phyloP scores from a whole-genome alignment of 2,888 invertebrate genomes.

The Agonum fuliginosum region DNA sequence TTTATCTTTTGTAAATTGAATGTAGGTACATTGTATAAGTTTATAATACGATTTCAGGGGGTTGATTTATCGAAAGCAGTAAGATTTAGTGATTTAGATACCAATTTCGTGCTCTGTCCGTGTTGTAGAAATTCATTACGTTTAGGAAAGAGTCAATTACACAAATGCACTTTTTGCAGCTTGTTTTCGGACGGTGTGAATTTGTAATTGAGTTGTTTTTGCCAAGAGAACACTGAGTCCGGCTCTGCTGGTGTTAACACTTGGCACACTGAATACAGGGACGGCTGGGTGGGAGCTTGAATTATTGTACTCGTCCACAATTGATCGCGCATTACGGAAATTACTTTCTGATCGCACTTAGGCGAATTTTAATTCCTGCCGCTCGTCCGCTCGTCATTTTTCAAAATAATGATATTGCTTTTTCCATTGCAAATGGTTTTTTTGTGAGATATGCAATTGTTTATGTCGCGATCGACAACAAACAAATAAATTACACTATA shows the following conservation, averaged over 20 bases:
- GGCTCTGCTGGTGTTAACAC: constrained; percentile 46
- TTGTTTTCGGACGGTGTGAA: constrained; percentile 47
- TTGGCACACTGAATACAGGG: constrained; percentile 48
- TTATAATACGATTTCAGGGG: no score
- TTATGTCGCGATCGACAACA: no score
- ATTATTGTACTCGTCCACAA: constrained; percentile 52
- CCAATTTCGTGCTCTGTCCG: no score
- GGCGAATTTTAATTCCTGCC: constrained; percentile 55
- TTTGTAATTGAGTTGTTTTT: constrained; percentile 50
- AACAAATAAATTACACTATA: no score
- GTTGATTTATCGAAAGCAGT: neutral
- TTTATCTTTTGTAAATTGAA: no score
- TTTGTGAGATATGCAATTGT: constrained; percentile 17
- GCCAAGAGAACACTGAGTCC: neutral
- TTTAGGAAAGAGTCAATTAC: constrained; percentile 51
- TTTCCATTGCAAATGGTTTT: constrained; percentile 24
- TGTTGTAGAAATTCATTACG: constrained; percentile 50
- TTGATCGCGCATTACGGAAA: constrained; percentile 58
- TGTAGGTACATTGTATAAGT: no score
- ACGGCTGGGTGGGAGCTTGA: constrained; percentile 15
- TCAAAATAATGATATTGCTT: constrained; percentile 39
- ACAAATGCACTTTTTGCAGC: constrained; percentile 59
- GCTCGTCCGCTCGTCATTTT: constrained; percentile 44
- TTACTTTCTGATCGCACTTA: constrained; percentile 58
- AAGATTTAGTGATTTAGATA: no score